Evolutionary conservation across 1,140 invertebrate species (phyloP).

Genomic region (Cataglyphis hispanica): DNA sequence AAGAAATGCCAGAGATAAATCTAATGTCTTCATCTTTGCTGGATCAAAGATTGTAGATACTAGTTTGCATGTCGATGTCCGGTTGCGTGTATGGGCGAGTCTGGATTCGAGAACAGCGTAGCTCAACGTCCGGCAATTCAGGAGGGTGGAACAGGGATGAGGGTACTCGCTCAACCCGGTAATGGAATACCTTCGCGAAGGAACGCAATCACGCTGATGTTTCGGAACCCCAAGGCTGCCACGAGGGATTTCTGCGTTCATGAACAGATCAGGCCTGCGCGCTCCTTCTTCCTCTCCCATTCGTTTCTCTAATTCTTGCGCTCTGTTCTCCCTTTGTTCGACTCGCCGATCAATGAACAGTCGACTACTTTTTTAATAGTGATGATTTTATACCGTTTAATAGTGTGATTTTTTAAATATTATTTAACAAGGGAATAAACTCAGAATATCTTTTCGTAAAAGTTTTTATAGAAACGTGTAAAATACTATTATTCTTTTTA

Average conservation of each 20-base stretch:
- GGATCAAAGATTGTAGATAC: conserved; percentile 57
- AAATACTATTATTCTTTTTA: neutral
- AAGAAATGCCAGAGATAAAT: neutral
- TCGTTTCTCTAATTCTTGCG: conserved; percentile 73
- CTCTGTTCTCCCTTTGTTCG: conserved; percentile 9
- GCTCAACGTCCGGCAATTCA: conserved; percentile 60
- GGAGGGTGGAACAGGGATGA: conserved; percentile 75
- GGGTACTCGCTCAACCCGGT: conserved; percentile 76
- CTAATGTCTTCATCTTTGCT: conserved; percentile 1
- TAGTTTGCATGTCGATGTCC: conserved; percentile 68
- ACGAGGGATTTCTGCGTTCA: conserved; percentile 85
- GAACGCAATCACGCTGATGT: conserved; percentile 87
- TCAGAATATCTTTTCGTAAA: neutral
- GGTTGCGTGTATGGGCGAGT: conserved; percentile 58
- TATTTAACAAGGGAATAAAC: neutral
- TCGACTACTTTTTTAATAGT: conserved; percentile 16
- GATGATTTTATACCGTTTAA: neutral
- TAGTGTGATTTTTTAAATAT: neutral
- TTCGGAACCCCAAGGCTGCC: conserved; percentile 84
- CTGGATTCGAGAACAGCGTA: conserved; percentile 49
- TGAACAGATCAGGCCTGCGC: conserved; percentile 84
- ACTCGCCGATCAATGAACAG: conserved; percentile 50
- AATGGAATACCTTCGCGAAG: conserved; percentile 85
- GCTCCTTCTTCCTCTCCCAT: conserved; percentile 69
- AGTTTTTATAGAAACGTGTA: neutral